Conservation (phyloP, 2,888 invertebrate species). For the Harpalus rubripes region DNA sequence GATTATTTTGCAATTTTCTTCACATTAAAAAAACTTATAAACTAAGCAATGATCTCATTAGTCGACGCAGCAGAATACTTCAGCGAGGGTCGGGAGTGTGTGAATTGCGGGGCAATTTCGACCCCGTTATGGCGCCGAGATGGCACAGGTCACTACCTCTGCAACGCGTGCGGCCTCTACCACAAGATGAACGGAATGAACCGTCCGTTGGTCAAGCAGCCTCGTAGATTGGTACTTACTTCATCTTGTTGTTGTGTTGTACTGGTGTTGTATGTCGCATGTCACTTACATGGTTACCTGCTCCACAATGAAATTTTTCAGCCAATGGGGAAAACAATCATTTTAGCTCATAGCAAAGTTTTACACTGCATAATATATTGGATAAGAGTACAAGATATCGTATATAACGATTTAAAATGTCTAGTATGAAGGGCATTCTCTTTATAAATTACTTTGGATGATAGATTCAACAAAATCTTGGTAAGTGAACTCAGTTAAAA, state of each 20-base stretch:
- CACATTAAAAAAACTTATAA: too few species aligned
- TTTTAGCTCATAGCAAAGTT: background rate
- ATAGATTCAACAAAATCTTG: too few species aligned
- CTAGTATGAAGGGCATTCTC: too few species aligned
- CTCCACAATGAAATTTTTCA: constrained; percentile 50
- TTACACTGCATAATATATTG: too few species aligned
- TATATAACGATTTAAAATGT: too few species aligned
- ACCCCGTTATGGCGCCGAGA: constrained; percentile 99
- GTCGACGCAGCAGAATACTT: constrained; percentile 76
- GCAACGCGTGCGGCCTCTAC: constrained; percentile 99
- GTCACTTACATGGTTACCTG: constrained; percentile 52
- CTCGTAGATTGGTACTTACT: constrained; percentile 89
- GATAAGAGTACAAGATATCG: too few species aligned
- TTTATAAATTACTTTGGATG: too few species aligned
- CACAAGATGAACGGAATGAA: constrained; percentile 98
- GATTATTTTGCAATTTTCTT: too few species aligned
- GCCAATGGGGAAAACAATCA: background rate
- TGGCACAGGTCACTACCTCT: constrained; percentile 99
- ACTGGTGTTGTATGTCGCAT: constrained; percentile 60
- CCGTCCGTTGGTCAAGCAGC: constrained; percentile 94
- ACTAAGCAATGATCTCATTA: background rate
- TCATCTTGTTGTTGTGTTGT: constrained; percentile 48
- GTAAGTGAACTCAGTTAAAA: too few species aligned
- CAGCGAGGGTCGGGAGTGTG: constrained; percentile 96
- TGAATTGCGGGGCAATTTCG: constrained; percentile 97